Base-by-base conservation (phyloP, 1,140 invertebrate species). In the Orius insidiosus region DNA sequence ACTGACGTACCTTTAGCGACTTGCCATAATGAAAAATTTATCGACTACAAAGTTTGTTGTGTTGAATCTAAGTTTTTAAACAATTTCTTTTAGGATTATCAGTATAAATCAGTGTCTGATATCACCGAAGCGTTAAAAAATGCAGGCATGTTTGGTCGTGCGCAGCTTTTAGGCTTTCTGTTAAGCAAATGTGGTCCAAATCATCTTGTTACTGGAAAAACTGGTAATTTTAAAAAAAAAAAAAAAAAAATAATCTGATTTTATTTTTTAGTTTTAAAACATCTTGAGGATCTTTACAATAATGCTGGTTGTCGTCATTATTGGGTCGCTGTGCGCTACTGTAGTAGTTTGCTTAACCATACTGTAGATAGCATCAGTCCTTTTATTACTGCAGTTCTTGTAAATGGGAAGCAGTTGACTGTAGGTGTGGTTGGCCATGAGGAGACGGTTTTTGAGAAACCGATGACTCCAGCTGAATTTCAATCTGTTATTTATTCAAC, bases 331-430 rank as follows among this genome's bases (percentile, higher is more conserved):
- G 89, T 99, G 14, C 73, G 95, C 44, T 89, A 94, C 60, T 94
- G 89, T 58, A 92, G 88, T 33, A 87, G 85, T 56, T 69, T 97
- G 40, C 67, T 98, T 15, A 73, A 80, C 59, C 93, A 98, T 59
- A 83, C 89, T 42, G 93, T 98, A 2, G 94, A 98, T 64, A 93
- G 87, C 54, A 89, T 99, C 47, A 95, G 92, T 64, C 95, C 95
- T 11, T 95, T 93, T 58, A 92, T 98, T 47, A 98, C 95, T 18
- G 85, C 86, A 10, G 84, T 98, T 48, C 68, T 98, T 16, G 94
- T 98, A 13, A 85, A 92, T 66, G 94, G 93, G 51, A 98, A 97
- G 68, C 89, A 89, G 85, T 70, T 98, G 30, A 92, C 90, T 4
- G 83, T 98, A 4, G 94, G 94, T 34, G 87, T 95, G 15, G 85